Conservation (phyloP, 2,113 vertebrate species). For the Stercorarius parasiticus region DNA sequence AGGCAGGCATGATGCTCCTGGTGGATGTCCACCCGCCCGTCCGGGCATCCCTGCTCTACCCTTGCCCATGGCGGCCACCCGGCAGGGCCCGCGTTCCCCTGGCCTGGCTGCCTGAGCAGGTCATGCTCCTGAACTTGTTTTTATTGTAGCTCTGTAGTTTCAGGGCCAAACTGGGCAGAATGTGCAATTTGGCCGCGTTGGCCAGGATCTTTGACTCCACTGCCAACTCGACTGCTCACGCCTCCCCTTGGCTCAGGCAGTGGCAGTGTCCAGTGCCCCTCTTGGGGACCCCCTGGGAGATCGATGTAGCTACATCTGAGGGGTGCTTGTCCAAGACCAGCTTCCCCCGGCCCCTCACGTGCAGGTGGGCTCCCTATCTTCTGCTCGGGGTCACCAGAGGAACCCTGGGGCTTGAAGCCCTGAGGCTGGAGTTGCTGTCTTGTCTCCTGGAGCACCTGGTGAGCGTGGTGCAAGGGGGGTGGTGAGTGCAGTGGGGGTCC, state of each 20-base stretch:
- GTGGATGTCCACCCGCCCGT: background rate
- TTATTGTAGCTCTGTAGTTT: conserved; percentile 70
- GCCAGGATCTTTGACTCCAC: conserved; percentile 58
- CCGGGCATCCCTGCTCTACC: background rate
- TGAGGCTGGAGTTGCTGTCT: background rate
- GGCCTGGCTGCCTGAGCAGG: conserved; percentile 38
- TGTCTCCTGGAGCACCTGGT: conserved; percentile 15
- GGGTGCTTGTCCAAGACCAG: background rate
- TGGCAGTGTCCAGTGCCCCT: conserved; percentile 19
- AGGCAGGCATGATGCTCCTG: background rate
- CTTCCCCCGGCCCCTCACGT: background rate
- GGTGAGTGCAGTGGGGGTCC: background rate
- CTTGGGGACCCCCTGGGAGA: background rate
- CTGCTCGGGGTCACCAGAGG: background rate
- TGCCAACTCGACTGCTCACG: conserved; percentile 42
- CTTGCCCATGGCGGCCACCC: background rate
- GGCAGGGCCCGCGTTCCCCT: background rate
- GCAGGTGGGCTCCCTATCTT: background rate
- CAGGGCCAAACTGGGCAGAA: conserved; percentile 62
- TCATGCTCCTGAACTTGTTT: conserved; percentile 37
- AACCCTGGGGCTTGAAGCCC: background rate
- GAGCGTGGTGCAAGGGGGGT: background rate
- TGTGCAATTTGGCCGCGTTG: conserved; percentile 52
- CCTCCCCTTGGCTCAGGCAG: conserved; percentile 13
- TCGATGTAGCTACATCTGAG: background rate